Base-by-base conservation (phyloP, 2,888 invertebrate genomes). In the Quadroppia sp. region DNA sequence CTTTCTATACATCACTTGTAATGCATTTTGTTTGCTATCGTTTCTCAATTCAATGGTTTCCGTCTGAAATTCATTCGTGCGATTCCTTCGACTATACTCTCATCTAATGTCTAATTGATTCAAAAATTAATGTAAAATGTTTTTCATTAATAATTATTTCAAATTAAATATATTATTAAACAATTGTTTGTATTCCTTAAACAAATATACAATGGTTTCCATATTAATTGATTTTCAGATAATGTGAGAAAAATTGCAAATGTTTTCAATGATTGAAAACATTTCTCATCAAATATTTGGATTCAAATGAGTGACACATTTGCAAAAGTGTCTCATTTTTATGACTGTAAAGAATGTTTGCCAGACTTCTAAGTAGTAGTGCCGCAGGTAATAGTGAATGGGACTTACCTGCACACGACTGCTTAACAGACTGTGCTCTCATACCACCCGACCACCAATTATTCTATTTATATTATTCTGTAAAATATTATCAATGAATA, bases 391-490 rank as follows among this genome's bases (percentile, higher is more conserved):
- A 36, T 36, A 36, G 36, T 36, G 6, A 36, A 4, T 36, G 20
- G 73, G 36, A 75, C 73, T 78, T 78, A 78, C 78, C 77, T 78
- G 78, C 78, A 76, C 78, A 76, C 78, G 72, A 76, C 78, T 78
- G 75, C 78, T 78, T 78, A 75, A 74, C 74, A 75, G 69, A 69
- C 75, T 48, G 75, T 71, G 42, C 69, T 28, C 28, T 64, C 32
- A 32, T 3, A 17, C 32, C 30, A n/a, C 2, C 61, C 20, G 15
- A 4, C 6, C n/a, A 11, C 15, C 17, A n/a, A 17, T 45, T 45
- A 45, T 7, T 36, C 36, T 7, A 36, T n/a, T n/a, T n/a, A n/a
- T n/a, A n/a, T n/a, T n/a, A n/a, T n/a, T n/a, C n/a, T n/a, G n/a
- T n/a, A n/a, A n/a, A n/a, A n/a, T n/a, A n/a, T n/a, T n/a, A n/a